Evolutionary conservation across 1,140 invertebrate species (phyloP), one percentile per base, ranked within the genome.

Genomic region (Hypothenemus hampei): DNA sequence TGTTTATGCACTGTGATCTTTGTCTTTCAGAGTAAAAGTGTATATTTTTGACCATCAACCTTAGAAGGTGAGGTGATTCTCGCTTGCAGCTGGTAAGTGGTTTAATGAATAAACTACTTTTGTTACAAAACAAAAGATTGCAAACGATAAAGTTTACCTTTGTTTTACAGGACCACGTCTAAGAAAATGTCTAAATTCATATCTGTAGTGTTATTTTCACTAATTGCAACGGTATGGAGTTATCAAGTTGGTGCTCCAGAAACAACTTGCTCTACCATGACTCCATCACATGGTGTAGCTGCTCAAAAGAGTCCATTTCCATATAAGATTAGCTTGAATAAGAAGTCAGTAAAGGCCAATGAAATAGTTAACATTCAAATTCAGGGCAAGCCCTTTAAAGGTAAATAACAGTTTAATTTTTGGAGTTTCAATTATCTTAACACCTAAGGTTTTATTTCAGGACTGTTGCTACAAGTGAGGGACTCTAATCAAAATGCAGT

Each of bases 391-490:
- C 49, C 45, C 4, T 75, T 74, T 60, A 73, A 74, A 58, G 75
- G 33, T 56, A 20, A 49, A n/a, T 21, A 13, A 5, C 2, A 4
- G 4, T 3, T 15, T 13, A 49, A 5, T 18, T 33, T 47, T 19
- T 33, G 3, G 3, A 29, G 26, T 37, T n/a, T 37, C 15, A 16
- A 16, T 2, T 16, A 29, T 37, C n/a, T n/a, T n/a, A 31, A 23
- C 40, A 43, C 21, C 3, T 43, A 21, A 21, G 4, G 6, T 43
- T 39, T 13, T 47, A 21, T 48, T 54, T 4, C 33, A 56, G 55
- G 55, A 23, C 74, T 72, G 60, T 59, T 75, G 10, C 4, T 77
- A 2, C 67, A 77, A 61, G 72, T 71, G 10, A 64, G 73, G 39
- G 60, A 68, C 15, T 63, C 58, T 0, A 45, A 69, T 3, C 60